Base-by-base conservation (phyloP, 2,888 invertebrate species). In the Apodemia mormo region DNA sequence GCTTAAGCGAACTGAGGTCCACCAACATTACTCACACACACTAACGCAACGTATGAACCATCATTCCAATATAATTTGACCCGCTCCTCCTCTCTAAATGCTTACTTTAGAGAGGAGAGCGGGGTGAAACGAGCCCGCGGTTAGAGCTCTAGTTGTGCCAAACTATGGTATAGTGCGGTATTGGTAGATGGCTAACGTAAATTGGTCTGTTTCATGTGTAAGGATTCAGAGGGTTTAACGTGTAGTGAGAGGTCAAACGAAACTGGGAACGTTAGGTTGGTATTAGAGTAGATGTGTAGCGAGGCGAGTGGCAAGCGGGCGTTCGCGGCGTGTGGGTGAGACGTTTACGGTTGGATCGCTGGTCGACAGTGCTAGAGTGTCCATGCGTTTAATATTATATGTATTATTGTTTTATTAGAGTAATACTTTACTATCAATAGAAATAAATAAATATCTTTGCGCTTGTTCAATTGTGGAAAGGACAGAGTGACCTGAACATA, bases 341-440 rank as follows among this genome's bases (percentile, higher is more conserved):
- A 92, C 92, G 92, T 92, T 92, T 92, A 92, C 92, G 92, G 92
- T 89, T 83, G 90, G 88, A 89, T 90, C 90, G 92, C 91, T 85
- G 90, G 89, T 86, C 90, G 90, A 86, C 90, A 88, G 84, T 86
- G 84, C 76, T 82, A 76, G 73, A 78, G 83, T 82, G 81, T 76
- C 90, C 84, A 89, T 76, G 56, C 4, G 2, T 49, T 10, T 1
- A 8, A 22, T 0, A 22, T 22, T 22, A 22, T 22, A 22, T 22
- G 22, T 0, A 22, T 22, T 22, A 52, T 22, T 52, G 58, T 30
- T 58, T 68, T 52, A 49, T 49, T 33, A 30, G 3, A 58, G 12
- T 29, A 29, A 2, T 56, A 56, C 8, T 29, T 6, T 10, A 30
- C 22, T 22, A 29, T 22, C 9, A 12, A 4, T 30, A 58, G 30